phyloP scores from a whole-genome alignment of 2,888 invertebrate species.

The Archaeoteleia sp. region DNA sequence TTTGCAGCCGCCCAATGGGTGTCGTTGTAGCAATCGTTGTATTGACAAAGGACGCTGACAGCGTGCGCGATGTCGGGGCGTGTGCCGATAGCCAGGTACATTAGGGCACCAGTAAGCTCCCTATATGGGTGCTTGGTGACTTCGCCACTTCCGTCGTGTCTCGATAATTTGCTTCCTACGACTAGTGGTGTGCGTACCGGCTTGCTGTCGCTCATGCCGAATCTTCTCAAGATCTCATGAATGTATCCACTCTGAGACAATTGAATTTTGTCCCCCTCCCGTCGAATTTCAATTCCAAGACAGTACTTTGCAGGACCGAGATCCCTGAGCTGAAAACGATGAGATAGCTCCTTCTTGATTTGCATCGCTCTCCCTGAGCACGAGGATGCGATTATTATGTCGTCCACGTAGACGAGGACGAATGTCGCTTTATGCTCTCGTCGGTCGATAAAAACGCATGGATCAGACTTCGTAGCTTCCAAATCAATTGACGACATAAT shows the following conservation, averaged over 20 bases:
- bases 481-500: too few relatives aligned
- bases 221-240: too few relatives aligned
- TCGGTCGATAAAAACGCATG: conserved; percentile 13
- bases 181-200: background rate
- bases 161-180: too few relatives aligned
- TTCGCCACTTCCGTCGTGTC: too few relatives aligned
- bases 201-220: conserved; percentile 10
- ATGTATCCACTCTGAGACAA: conserved; percentile 6
- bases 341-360: background rate
- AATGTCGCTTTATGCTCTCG: background rate
- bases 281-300: too few relatives aligned
- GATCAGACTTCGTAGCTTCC: conserved; percentile 13
- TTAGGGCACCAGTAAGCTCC: background rate
- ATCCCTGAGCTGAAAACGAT: conserved; percentile 3
- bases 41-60: conserved; percentile 7
- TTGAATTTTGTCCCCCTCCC: too few relatives aligned
- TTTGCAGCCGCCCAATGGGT: conserved; percentile 7
- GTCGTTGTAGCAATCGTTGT: conserved; percentile 1
- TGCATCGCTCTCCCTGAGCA: background rate
- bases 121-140: background rate
- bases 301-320: too few relatives aligned
- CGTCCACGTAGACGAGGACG: too few relatives aligned
- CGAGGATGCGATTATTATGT: conserved; percentile 16
- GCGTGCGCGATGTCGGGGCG: too few relatives aligned
- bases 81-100: too few relatives aligned